Evolutionary conservation across 2,888 invertebrate species (phyloP).

Genomic region (Leptura quadrifasciata): DNA sequence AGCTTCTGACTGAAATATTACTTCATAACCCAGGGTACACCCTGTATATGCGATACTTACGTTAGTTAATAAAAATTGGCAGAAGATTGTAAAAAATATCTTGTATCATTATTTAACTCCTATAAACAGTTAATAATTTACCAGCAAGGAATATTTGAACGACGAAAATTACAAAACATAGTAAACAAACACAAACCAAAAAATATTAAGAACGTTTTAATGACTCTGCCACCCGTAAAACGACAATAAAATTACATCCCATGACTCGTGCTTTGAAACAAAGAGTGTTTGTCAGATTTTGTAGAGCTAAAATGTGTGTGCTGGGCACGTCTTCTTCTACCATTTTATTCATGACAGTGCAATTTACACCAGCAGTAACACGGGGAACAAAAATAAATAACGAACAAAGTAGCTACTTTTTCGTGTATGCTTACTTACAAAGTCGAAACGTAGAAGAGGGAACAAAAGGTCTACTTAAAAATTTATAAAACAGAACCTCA

Average conservation of each 20-base stretch:
- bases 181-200: no score
- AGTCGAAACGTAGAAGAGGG: neutral
- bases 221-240: no score
- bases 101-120: no score
- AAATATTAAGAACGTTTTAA: no score
- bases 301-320: neutral
- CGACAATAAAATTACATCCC: neutral
- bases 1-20: no score
- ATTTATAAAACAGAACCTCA: neutral
- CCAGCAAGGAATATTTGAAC: no score
- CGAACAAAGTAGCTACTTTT: neutral
- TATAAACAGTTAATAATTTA: no score
- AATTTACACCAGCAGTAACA: conserved; percentile 6
- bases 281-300: neutral
- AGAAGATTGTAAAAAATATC: no score
- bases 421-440: neutral
- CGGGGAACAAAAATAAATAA: neutral
- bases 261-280: neutral
- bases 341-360: neutral
- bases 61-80: no score
- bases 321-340: neutral
- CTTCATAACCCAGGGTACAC: no score
- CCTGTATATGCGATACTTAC: no score
- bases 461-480: neutral
- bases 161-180: no score